These are phyloP conservation scores for Sorex fumeus DNA, from an alignment of 2,113 vertebrate genomes.

Conservation along the genomic window DNA sequence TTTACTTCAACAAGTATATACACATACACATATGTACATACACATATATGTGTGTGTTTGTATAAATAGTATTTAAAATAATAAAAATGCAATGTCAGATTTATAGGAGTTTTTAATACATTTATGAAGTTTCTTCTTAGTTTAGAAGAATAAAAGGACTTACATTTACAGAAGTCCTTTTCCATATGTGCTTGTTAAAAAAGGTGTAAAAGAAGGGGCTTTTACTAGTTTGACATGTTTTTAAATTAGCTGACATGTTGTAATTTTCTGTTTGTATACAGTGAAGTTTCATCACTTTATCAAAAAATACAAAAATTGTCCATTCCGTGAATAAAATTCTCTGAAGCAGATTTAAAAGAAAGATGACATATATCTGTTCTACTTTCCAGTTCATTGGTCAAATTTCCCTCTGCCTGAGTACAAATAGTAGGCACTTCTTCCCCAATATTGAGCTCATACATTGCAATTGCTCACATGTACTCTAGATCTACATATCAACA, in stretches of 20 bases:
- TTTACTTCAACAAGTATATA: neutral
- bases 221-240: constrained; percentile 33
- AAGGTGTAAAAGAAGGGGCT: neutral
- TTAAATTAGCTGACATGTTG: constrained; percentile 29
- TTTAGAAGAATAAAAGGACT: neutral
- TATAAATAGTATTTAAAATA: neutral
- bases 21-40: neutral
- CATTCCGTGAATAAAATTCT: constrained; percentile 18
- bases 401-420: neutral
- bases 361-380: neutral
- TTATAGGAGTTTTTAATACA: neutral
- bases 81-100: neutral
- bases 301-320: neutral
- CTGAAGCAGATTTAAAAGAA: neutral
- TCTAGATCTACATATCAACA: neutral
- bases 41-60: too few relatives aligned
- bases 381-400: neutral
- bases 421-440: neutral
- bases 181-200: neutral
- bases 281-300: constrained; percentile 29
- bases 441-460: neutral
- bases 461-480: neutral
- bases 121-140: neutral
- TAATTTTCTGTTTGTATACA: constrained; percentile 48
- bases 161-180: constrained; percentile 25